A percentile compares a stretch with the other conserved stretches of the same genome.
Conservation (phyloP, 2,797 vertebrate species). For the Brotula barbata region DNA sequence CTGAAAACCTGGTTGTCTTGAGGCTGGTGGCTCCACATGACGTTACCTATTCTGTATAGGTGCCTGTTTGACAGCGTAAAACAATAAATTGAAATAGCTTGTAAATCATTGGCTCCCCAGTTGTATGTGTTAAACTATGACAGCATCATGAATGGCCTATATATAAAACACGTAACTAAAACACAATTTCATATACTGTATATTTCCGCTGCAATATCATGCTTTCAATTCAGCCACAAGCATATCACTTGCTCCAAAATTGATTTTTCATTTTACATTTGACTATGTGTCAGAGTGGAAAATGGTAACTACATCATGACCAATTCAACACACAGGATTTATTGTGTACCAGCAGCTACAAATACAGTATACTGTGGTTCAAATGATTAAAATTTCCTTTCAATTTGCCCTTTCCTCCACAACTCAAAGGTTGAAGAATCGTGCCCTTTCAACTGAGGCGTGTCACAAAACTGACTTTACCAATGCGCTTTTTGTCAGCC, state of each 20-base stretch:
- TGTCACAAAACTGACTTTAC: no score
- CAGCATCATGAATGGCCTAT: no score
- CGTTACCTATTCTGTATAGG: slow-evolving; percentile 3
- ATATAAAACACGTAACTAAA: no score
- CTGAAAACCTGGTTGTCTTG: slow-evolving; percentile 3
- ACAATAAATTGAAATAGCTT: background rate
- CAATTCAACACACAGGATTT: slow-evolving; percentile 49
- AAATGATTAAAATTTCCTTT: slow-evolving; percentile 9
- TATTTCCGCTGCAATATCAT: slow-evolving; percentile 11
- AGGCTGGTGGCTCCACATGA: slow-evolving; percentile 5
- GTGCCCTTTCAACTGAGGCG: no score
- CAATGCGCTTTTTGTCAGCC: no score
- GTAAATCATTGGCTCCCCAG: background rate
- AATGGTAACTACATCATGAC: slow-evolving; percentile 45
- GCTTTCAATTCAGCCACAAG: slow-evolving; percentile 31
- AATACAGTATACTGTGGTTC: slow-evolving; percentile 24
- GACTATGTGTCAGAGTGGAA: slow-evolving; percentile 31
- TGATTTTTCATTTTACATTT: slow-evolving; percentile 36
- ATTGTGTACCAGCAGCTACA: slow-evolving; percentile 31
- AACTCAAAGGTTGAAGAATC: no score
- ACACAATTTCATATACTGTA: background rate
- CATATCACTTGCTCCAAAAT: slow-evolving; percentile 47
- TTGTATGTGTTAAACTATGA: no score
- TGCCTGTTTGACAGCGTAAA: background rate
- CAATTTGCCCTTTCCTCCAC: no score